phyloP scores from a whole-genome alignment of 2,797 vertebrate species.

The Chaenodraco wilsoni region DNA sequence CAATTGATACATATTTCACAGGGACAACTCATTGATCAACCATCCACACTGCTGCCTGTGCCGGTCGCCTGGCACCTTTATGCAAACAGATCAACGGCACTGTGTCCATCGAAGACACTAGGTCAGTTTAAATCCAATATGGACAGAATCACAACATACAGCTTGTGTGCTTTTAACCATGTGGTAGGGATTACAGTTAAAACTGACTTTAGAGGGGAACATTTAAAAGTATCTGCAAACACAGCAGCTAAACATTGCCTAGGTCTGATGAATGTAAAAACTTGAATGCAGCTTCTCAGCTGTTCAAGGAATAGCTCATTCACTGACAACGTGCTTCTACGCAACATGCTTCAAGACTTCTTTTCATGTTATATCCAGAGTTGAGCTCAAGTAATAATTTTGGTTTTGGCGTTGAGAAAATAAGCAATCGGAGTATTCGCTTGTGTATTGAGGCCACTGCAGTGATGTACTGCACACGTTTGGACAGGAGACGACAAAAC shows the following conservation, averaged over 20 bases:
- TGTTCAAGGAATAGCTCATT: constrained; percentile 48
- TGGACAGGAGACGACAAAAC: constrained; percentile 24
- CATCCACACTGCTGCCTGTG: constrained; percentile 73
- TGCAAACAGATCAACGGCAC: constrained; percentile 78
- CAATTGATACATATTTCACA: constrained; percentile 39
- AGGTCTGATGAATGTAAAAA: constrained; percentile 76
- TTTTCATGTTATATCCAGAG: constrained; percentile 45
- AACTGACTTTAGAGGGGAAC: constrained; percentile 33
- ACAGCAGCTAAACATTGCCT: constrained; percentile 56
- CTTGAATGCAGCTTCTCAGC: constrained; percentile 41
- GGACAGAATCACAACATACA: constrained; percentile 31
- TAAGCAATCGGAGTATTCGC: constrained; percentile 39
- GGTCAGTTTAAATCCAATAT: constrained; percentile 32
- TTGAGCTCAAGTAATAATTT: constrained; percentile 51
- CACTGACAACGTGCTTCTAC: constrained; percentile 53
- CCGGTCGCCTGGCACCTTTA: constrained; percentile 69
- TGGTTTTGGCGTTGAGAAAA: constrained; percentile 43
- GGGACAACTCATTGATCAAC: constrained; percentile 48
- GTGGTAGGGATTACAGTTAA: constrained; percentile 31
- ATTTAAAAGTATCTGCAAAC: constrained; percentile 45
- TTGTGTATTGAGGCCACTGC: constrained; percentile 6
- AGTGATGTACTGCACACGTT: constrained; percentile 13
- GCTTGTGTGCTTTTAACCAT: constrained; percentile 42
- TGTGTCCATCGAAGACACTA: constrained; percentile 59
- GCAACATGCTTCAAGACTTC: constrained; percentile 55